Evolutionary conservation across 37 sponge, comb jelly and placozoan genomes (phyloP), one percentile per base, ranked within the genome.

Genomic region (Cliona cf. orientalis): DNA sequence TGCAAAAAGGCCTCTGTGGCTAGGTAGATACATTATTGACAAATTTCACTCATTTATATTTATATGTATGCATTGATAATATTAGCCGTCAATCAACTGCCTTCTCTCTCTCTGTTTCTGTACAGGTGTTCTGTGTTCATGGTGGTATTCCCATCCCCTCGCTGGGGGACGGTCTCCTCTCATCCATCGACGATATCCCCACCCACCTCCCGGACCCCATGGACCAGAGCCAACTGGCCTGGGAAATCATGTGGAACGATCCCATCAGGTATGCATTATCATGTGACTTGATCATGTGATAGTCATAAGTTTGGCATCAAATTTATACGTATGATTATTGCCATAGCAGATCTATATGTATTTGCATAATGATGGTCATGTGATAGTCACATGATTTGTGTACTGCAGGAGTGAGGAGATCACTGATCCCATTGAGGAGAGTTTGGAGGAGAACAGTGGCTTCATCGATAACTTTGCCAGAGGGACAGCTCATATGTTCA

Each of bases 191-290:
- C 44, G 90, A 89, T 23, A 75, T 93, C 31, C 97, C 97, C 0
- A 43, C 72, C 41, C 41, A 41, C 49, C 88, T 97, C 28, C 66
- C 84, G 1, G 79, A 94, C 66, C 97, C 97, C 7, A 87, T 91
- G 71, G 83, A 77, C 6, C 71, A 89, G 73, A 86, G 90, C 67
- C 78, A 61, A 22, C 82, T 97, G 67, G 97, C 92, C 17, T 97
- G 97, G 97, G 97, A 97, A 34, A 74, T 97, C 45, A 89, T 97
- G 90, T 97, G 97, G 97, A 94, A 89, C 64, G 97, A 97, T 66
- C 97, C 97, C 55, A 74, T 92, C 45, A 89, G 97, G 97, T 91
- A 69, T 66, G 76, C 31, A 71, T n/a, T 19, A 38, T 7, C 69
- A 35, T 37, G 29, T n/a, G n/a, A n/a, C n/a, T n/a, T n/a, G n/a